Percentiles rank a stretch among this genome's conserved stretches.
phyloP scores from a whole-genome alignment of 2,797 vertebrate genomes.

The Lepus oiostolus region DNA sequence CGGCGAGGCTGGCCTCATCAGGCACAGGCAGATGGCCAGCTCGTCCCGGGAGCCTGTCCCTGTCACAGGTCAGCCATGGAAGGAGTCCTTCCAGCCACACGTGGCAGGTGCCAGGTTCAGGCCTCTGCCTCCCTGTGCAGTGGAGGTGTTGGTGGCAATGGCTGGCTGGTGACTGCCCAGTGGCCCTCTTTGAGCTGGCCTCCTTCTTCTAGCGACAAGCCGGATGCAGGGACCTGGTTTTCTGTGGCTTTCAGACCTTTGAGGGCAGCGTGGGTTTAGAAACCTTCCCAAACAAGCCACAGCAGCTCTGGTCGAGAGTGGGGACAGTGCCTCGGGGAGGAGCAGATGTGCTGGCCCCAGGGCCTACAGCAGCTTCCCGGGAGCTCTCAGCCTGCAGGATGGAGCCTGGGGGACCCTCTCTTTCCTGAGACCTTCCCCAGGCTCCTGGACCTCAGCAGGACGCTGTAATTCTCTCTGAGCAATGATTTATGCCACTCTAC shows the following conservation, averaged over 20 bases:
- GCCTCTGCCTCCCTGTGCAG: accelerated
- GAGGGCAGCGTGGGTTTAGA: neutral
- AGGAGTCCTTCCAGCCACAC: neutral
- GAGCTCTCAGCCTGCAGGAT: neutral
- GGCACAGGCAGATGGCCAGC: neutral
- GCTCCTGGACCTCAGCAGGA: neutral
- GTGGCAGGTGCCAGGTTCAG: accelerated
- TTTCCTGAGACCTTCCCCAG: neutral
- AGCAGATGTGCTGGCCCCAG: neutral
- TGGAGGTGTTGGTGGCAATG: neutral
- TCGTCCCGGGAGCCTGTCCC: neutral
- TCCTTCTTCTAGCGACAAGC: neutral
- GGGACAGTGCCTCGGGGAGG: neutral
- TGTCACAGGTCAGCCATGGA: neutral
- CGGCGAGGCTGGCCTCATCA: neutral
- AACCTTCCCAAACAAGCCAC: neutral
- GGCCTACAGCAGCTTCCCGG: no score
- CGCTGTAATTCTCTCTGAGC: neutral
- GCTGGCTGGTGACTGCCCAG: no score
- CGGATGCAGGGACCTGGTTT: no score
- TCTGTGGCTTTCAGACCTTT: neutral
- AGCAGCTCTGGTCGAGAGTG: accelerated
- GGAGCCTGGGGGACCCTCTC: neutral
- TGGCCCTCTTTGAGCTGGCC: neutral
- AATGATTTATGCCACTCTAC: neutral